A percentile compares a stretch with the other conserved stretches of the same genome.
Evolutionary conservation across 2,888 invertebrate species (phyloP).

Genomic region (Heliothis peltigera): DNA sequence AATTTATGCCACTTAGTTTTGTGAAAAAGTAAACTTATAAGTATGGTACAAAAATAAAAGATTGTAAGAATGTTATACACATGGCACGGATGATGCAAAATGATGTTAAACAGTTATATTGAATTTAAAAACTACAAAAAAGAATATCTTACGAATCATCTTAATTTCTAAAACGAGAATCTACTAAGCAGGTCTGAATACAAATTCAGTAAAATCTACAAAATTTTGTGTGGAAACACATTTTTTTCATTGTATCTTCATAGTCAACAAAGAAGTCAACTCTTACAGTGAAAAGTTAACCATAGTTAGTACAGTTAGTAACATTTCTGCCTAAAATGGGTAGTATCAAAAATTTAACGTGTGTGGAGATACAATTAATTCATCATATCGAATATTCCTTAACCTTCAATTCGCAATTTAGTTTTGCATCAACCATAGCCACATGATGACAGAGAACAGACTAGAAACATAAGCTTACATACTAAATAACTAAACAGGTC

Average conservation of each 20-base stretch:
- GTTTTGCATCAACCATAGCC: conserved; percentile 19
- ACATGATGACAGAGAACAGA: conserved; percentile 64
- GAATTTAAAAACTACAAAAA: neutral
- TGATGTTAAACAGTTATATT: neutral
- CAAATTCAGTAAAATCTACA: too few relatives aligned
- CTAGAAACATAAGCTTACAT: conserved; percentile 75
- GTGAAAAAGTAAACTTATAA: conserved; percentile 22
- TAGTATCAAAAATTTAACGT: neutral
- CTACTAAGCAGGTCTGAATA: too few relatives aligned
- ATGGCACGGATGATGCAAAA: conserved; percentile 14
- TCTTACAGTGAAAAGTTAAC: neutral
- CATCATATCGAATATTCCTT: too few relatives aligned
- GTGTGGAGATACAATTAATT: too few relatives aligned
- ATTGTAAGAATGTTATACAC: conserved; percentile 22
- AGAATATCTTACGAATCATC: neutral
- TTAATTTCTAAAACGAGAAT: neutral
- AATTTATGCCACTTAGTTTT: conserved; percentile 11
- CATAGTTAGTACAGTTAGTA: too few relatives aligned
- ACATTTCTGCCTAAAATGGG: too few relatives aligned
- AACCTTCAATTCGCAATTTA: neutral
- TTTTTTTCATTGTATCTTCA: too few relatives aligned
- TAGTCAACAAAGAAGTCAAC: too few relatives aligned
- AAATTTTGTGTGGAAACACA: too few relatives aligned
- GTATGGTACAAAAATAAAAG: conserved; percentile 26
- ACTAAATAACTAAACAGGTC: conserved; percentile 71